phyloP scores from a whole-genome alignment of 2,888 invertebrate species.

The Drosophila hamatofila region DNA sequence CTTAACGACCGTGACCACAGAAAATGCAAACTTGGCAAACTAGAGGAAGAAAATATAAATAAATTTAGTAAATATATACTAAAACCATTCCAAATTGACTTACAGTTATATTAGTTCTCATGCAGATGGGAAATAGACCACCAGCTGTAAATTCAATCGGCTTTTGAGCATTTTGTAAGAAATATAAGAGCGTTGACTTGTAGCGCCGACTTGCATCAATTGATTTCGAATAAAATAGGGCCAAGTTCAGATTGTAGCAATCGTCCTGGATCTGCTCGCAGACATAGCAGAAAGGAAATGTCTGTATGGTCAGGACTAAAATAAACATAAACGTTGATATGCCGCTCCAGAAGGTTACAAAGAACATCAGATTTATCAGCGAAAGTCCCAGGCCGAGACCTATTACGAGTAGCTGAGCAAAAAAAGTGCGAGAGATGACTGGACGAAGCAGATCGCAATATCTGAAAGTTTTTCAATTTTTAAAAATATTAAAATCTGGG shows the following conservation, averaged over 20 bases:
- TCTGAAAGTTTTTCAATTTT: conserved; percentile 11
- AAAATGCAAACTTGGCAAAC: conserved; percentile 59
- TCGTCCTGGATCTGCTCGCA: conserved; percentile 50
- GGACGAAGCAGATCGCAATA: conserved; percentile 43
- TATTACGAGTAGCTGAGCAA: conserved; percentile 46
- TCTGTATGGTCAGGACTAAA: conserved; percentile 21
- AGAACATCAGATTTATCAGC: conserved; percentile 51
- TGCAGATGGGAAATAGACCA: conserved; percentile 38
- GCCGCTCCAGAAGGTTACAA: conserved; percentile 29
- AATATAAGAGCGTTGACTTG: conserved; percentile 42
- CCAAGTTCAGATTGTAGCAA: conserved; percentile 23
- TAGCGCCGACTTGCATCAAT: conserved; percentile 36
- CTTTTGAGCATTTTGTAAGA: conserved; percentile 35
- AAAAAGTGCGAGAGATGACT: conserved; percentile 46
- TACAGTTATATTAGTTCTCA: conserved; percentile 45
- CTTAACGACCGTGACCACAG: conserved; percentile 53
- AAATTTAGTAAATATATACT: not conserved
- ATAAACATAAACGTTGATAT: conserved; percentile 19
- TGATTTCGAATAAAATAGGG: conserved; percentile 55
- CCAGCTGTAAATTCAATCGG: conserved; percentile 46
- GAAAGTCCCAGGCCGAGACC: conserved; percentile 49
- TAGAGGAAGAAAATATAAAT: conserved; percentile 3
- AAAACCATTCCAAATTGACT: not conserved
- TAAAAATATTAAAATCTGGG: not conserved
- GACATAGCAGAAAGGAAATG: conserved; percentile 58